Percentiles rank a stretch among this genome's conserved stretches.
These are phyloP conservation scores for Lynx canadensis DNA, from an alignment of 2,113 vertebrate genomes.

Conservation along the genomic window DNA sequence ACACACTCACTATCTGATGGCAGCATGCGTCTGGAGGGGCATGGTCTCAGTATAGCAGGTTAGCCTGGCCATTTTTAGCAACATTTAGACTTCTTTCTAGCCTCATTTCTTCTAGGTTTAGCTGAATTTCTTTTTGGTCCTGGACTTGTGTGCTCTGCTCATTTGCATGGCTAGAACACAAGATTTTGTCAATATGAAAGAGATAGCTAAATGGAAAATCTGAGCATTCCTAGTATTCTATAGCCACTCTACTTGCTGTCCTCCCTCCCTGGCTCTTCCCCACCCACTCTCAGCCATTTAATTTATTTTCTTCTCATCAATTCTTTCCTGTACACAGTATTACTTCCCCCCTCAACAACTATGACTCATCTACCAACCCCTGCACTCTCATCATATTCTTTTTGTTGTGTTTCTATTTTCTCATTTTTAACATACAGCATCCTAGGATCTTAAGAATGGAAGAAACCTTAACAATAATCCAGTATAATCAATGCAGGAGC, in stretches of 20 bases:
- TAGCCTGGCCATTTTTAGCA: constrained; percentile 72
- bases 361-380: constrained; percentile 53
- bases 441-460: constrained; percentile 29
- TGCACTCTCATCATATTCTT: constrained; percentile 24
- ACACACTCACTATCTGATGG: constrained; percentile 75
- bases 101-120: constrained; percentile 58
- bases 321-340: constrained; percentile 50
- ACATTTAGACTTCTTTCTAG: constrained; percentile 63
- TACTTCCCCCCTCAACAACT: background rate
- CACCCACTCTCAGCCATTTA: constrained; percentile 28
- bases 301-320: constrained; percentile 31
- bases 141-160: constrained; percentile 47
- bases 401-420: constrained; percentile 1
- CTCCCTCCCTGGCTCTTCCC: background rate
- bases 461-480: constrained; percentile 36
- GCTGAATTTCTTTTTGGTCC: constrained; percentile 51
- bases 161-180: constrained; percentile 55
- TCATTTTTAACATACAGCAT: constrained; percentile 10
- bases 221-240: constrained; percentile 32
- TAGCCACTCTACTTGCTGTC: constrained; percentile 13
- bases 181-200: constrained; percentile 9
- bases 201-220: constrained; percentile 53
- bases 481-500: background rate
- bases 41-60: constrained; percentile 67
- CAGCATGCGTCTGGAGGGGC: constrained; percentile 72